phyloP scores from a whole-genome alignment of 1,140 invertebrate species.

The Drosophila kikkawai region DNA sequence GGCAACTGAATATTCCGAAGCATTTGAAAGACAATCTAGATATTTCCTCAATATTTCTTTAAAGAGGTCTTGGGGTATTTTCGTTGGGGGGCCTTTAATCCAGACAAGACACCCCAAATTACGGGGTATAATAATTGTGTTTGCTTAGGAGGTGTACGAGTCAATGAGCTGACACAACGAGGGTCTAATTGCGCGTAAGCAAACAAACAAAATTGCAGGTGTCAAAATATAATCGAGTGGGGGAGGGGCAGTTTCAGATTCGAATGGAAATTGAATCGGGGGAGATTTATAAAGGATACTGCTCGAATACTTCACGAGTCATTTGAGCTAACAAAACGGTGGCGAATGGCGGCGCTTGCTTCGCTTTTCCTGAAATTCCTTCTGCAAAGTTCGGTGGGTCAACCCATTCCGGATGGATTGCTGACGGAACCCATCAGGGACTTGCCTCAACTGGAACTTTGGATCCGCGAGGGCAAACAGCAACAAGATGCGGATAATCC shows the following conservation, averaged over 20 bases:
- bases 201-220: slow-evolving; percentile 78
- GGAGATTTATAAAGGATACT: neutral
- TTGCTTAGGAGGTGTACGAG: slow-evolving; percentile 41
- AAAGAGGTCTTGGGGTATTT: too few relatives aligned
- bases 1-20: neutral
- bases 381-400: neutral
- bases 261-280: too few relatives aligned
- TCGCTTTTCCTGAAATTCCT: slow-evolving; percentile 12
- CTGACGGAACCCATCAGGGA: slow-evolving; percentile 34
- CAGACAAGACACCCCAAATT: neutral
- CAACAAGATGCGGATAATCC: slow-evolving; percentile 48
- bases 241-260: neutral
- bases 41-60: neutral
- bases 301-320: slow-evolving; percentile 17
- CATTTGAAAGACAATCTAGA: neutral
- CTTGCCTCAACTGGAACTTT: slow-evolving; percentile 43
- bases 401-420: slow-evolving; percentile 31
- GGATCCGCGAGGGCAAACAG: slow-evolving; percentile 28
- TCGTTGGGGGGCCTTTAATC: neutral
- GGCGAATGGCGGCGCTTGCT: slow-evolving; percentile 33
- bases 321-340: slow-evolving; percentile 41
- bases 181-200: slow-evolving; percentile 64
- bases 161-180: slow-evolving; percentile 63
- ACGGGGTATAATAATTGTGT: slow-evolving; percentile 37
- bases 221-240: slow-evolving; percentile 54